phyloP scores from a whole-genome alignment of 2,797 vertebrate genomes.

The Aulostomus chinensis region DNA sequence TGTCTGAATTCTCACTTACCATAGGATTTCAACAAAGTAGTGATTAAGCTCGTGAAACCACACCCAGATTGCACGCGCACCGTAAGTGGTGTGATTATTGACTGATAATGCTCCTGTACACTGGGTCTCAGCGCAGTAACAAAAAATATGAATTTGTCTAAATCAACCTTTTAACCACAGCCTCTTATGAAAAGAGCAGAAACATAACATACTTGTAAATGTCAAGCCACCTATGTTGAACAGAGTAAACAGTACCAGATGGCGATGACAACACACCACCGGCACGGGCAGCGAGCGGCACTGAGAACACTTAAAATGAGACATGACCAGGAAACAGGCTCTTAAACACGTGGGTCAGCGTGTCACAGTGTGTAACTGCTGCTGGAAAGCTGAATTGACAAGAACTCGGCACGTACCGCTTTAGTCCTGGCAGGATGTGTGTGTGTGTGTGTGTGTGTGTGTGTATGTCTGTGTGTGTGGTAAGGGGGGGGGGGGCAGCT shows the following conservation, averaged over 20 bases:
- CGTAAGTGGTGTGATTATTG: no score
- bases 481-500: no score
- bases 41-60: no score
- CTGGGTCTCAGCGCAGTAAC: no score
- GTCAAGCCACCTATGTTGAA: constrained; percentile 17
- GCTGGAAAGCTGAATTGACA: constrained; percentile 23
- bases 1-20: neutral
- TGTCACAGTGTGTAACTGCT: constrained; percentile 52
- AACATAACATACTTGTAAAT: constrained; percentile 31
- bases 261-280: constrained; percentile 44
- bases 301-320: constrained; percentile 51
- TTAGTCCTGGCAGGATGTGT: constrained; percentile 23
- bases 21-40: no score
- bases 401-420: constrained; percentile 39
- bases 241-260: constrained; percentile 50
- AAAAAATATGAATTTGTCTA: no score
- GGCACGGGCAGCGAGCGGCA: constrained; percentile 22
- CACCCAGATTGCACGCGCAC: no score
- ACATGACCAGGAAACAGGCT: constrained; percentile 54
- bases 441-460: no score
- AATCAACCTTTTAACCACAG: no score
- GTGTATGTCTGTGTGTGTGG: no score
- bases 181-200: no score
- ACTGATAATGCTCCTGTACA: no score
- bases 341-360: constrained; percentile 63